Percentiles rank a stretch among this genome's conserved stretches.
Evolutionary conservation across 2,888 invertebrate species (phyloP).

Genomic region (Himalopsyche kuldschensis): DNA sequence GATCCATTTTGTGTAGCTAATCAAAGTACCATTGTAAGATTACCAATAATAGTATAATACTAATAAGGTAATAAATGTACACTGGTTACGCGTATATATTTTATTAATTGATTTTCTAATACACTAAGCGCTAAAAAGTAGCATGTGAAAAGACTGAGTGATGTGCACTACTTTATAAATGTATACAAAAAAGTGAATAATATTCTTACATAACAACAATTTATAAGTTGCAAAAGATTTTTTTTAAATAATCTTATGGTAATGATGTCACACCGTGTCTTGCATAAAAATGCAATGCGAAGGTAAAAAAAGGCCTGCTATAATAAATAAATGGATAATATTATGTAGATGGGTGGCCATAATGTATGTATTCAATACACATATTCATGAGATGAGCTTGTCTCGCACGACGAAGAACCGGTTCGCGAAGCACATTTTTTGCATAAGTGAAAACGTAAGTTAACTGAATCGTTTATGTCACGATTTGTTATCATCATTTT

Average conservation of each 20-base stretch:
- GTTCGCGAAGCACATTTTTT: neutral
- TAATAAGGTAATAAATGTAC: too few relatives aligned
- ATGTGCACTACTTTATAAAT: too few relatives aligned
- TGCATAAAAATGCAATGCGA: neutral
- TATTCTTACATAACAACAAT: neutral
- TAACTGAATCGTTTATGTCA: slow-evolving; percentile 3
- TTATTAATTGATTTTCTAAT: too few relatives aligned
- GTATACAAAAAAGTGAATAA: too few relatives aligned
- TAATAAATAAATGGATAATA: neutral
- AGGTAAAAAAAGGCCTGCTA: neutral
- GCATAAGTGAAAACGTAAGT: slow-evolving; percentile 19
- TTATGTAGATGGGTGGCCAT: neutral
- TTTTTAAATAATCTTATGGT: neutral
- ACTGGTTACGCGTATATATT: too few relatives aligned
- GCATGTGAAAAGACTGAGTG: too few relatives aligned
- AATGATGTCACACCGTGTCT: neutral
- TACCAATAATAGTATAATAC: too few relatives aligned
- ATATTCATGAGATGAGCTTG: slow-evolving; percentile 3
- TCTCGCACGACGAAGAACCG: slow-evolving; percentile 14
- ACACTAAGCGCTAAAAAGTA: too few relatives aligned
- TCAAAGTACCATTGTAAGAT: too few relatives aligned
- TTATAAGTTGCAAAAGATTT: too few relatives aligned
- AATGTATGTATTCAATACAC: neutral
- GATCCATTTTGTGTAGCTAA: neutral
- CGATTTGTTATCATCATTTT: slow-evolving; percentile 2